Evolutionary conservation across 1,140 invertebrate genomes (phyloP), one percentile per base, ranked within the genome.

Genomic region (Akabosia matsudoensis): DNA sequence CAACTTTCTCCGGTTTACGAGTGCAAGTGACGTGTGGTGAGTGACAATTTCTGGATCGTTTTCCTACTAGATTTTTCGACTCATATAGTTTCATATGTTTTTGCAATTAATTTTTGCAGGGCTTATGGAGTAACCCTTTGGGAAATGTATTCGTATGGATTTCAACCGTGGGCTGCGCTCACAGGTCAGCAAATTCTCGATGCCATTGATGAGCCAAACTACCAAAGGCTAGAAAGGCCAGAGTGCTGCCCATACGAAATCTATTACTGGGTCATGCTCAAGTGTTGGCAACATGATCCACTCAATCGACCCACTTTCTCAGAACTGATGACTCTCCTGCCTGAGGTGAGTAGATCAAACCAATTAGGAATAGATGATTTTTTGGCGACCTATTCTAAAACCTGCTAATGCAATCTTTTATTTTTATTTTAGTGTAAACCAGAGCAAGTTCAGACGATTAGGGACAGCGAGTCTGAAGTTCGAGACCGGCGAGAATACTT

Each of bases 71-170:
- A 13, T 56, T 13, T 56, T 13, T 10, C 4, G 10, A 16, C 18
- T 45, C 37, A 18, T 18, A 45, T 45, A 45, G 18, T 45, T 10
- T 45, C 7, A 45, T 18, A 45, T n/a, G n/a, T n/a, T n/a, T n/a
- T 45, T 45, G 18, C 37, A n/a, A 10, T 45, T 56, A 3, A 56
- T 22, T 22, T 7, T 56, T 56, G n/a, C 54, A 56, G 54, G 28
- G 95, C 96, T 0, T 99, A 93, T 85, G 97, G 93, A 13, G 96
- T 99, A 0, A 97, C 96, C n/a, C 85, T 99, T 0, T 99, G 97
- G 97, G 97, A 99, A 85, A 97, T 99, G 93, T 98, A 98, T 83
- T 95, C 94, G 14, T 98, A 97, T 83, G 80, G 97, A 13, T 96
- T 97, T 83, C 96, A 98, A 85, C 97, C 97, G 0, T 99, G 97